Base-by-base conservation (phyloP, 2,113 vertebrate genomes). In the Siniperca knerii region DNA sequence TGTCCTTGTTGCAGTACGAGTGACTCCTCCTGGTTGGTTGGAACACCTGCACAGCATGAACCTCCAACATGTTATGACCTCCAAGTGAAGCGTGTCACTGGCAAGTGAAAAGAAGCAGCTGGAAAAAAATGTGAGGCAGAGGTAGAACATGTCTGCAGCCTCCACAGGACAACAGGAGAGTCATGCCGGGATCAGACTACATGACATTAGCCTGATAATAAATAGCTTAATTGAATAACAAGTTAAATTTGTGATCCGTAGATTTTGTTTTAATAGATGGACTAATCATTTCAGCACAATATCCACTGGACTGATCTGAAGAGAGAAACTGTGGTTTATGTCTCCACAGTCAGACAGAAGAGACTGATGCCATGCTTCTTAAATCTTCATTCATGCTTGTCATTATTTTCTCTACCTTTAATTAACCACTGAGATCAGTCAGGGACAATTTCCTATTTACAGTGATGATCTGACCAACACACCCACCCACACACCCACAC, bases 401-500 rank as follows among this genome's bases (percentile, higher is more conserved):
- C 54, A 58, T 57, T 42, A 25, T 57, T 57, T 73, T 42, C 35
- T 73, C 54, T 58, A 18, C 23, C 37, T 73, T 42, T 69, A 69
- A 73, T 73, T 42, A 57, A 29, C 55, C 54, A 18, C n/a, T 44
- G 37, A 61, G 40, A 40, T 44, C 61, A 37, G 8, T 10, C 33
- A 35, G 60, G 60, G 29, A 62, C 60, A 35, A 8, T 62, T 57
- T 25, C 48, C 29, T 54, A 18, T 33, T 71, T 62, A 13, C 60
- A 3, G 60, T 35, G 29, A 62, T 8, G 15, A 62, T 62, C 12
- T 57, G 6, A 72, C 7, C 33, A 15, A 6, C 50, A 54, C 67
- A 69, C 67, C 20, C 67, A 69, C 42, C 10, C 66, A 69, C 46
- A 21, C 67, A 50, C 66, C 29, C 50, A 72, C 52, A 72, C 18